Base-by-base conservation (phyloP, 2,113 vertebrate species). In the Platichthys flesus region DNA sequence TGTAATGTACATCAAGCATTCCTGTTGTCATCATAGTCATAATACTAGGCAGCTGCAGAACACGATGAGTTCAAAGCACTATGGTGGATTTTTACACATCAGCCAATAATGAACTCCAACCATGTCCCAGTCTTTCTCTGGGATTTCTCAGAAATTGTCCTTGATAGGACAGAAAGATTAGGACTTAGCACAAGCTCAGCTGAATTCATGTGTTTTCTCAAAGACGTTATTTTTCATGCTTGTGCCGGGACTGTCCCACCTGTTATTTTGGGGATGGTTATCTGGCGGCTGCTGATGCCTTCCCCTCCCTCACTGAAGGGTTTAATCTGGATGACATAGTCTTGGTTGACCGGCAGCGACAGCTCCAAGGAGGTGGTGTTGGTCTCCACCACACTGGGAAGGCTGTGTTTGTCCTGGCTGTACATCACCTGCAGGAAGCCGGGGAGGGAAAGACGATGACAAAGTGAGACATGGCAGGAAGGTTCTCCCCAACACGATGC, bases 261-360 rank as follows among this genome's bases (percentile, higher is more conserved):
- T 94, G 92, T 84, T 81, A 89, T 89, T 77, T 96, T 97, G 88
- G 97, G 97, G 69, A 98, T 98, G 74, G 95, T 97, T 88, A 98
- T 98, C 63, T 97, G 96, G 60, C 94, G 92, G 28, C 97, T 99
- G 95, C 96, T 96, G 89, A 94, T 96, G 72, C 98, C 98, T 0
- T 98, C 97, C 0, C 98, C 98, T 13, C 97, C 98, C 56, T 99
- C 97, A 0, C 98, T 98, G 92, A 98, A 94, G 3, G 98, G 96
- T 88, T 95, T 95, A 71, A 99, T 98, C 93, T 98, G 95, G 58
- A 99, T 94, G 70, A 97, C 95, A 31, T 98, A 99, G 86, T 98
- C 98, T 88, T 98, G 95, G 6, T 98, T 93, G 23, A 96, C 91
- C 0, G 98, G 97, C 87, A 99, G 87, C 0, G 96, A 96, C 63